A percentile compares a stretch with the other conserved stretches of the same genome.
phyloP scores from a whole-genome alignment of 2,797 vertebrate genomes.

The Ctenosaura bakeri region DNA sequence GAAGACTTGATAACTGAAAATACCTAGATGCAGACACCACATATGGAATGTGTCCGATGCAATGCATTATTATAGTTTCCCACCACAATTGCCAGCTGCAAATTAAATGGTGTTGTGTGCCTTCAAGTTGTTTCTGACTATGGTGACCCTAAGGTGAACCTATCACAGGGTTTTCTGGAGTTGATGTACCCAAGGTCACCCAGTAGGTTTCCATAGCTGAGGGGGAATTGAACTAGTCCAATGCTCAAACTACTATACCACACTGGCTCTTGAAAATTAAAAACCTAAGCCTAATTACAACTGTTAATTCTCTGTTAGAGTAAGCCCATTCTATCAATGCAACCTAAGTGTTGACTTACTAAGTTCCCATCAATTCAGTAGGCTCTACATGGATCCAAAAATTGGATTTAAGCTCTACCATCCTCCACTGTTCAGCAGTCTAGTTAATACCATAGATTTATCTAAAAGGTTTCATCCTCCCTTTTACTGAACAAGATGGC shows the following conservation, averaged over 20 bases:
- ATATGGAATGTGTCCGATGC: background rate
- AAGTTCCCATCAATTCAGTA: background rate
- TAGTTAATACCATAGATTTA: background rate
- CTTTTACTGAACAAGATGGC: background rate
- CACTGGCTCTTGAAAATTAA: background rate
- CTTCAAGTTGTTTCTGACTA: no score
- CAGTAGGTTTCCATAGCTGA: no score
- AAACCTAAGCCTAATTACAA: background rate
- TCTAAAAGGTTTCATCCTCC: background rate
- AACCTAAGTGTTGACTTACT: background rate
- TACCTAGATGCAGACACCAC: accelerated
- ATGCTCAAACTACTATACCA: no score
- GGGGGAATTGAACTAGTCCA: no score
- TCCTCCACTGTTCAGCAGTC: background rate
- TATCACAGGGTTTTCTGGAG: no score
- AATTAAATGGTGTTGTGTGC: background rate
- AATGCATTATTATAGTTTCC: background rate
- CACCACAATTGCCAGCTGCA: background rate
- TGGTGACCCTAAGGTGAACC: no score
- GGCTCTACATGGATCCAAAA: background rate
- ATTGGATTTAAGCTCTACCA: background rate
- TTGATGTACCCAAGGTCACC: no score
- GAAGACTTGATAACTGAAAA: background rate
- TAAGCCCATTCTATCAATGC: background rate
- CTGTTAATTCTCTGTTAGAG: background rate